These are phyloP conservation scores for Oryzias celebensis DNA, from an alignment of 2,113 vertebrate genomes.

Conservation along the genomic window DNA sequence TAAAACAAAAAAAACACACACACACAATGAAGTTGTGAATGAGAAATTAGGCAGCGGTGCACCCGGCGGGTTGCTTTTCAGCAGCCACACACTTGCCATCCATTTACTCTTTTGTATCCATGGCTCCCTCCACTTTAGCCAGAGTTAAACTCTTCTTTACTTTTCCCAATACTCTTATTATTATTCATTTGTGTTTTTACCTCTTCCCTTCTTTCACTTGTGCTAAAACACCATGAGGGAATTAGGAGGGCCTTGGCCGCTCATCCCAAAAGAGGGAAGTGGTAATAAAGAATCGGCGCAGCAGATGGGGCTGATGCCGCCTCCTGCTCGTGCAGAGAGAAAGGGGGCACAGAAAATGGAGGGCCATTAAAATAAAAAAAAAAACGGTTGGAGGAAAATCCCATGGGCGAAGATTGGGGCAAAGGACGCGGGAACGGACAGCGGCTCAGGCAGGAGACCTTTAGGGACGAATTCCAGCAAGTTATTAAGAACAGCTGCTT, in stretches of 20 bases:
- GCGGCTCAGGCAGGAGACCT: slow-evolving; percentile 58
- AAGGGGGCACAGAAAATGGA: slow-evolving; percentile 65
- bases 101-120: slow-evolving; percentile 37
- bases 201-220: slow-evolving; percentile 21
- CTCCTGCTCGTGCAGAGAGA: slow-evolving; percentile 41
- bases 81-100: slow-evolving; percentile 38
- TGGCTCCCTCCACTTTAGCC: slow-evolving; percentile 51
- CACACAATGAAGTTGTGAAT: slow-evolving; percentile 48
- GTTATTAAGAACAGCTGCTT: slow-evolving; percentile 27
- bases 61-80: slow-evolving; percentile 22
- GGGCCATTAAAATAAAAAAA: slow-evolving; percentile 45
- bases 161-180: slow-evolving; percentile 4
- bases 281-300: slow-evolving; percentile 68
- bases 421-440: slow-evolving; percentile 52
- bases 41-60: slow-evolving; percentile 45
- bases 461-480: slow-evolving; percentile 48
- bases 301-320: slow-evolving; percentile 71
- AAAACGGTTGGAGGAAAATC: slow-evolving; percentile 27
- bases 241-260: slow-evolving; percentile 45
- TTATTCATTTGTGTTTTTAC: neutral
- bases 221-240: slow-evolving; percentile 66
- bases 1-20: slow-evolving; percentile 28
- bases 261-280: slow-evolving; percentile 59
- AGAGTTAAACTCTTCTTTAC: slow-evolving; percentile 43
- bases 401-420: slow-evolving; percentile 65